A percentile compares a stretch with the other conserved stretches of the same genome.
These are phyloP conservation scores for Scelioninae gen. 2 DNA, from an alignment of 2,888 invertebrate species.

Conservation along the genomic window DNA sequence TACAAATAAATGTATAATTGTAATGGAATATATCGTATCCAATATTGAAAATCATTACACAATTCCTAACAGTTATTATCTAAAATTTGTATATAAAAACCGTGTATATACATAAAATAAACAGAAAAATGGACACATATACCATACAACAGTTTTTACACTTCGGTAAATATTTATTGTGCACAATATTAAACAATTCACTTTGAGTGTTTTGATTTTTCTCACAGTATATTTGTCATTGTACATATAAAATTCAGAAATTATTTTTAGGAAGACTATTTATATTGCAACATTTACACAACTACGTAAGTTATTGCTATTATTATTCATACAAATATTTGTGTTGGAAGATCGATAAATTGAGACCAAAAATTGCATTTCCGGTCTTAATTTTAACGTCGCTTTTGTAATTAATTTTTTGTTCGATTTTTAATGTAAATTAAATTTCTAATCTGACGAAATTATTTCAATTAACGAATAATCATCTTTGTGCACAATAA, in stretches of 20 bases:
- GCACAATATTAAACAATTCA: conserved; percentile 39
- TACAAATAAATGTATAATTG: conserved; percentile 57
- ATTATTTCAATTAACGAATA: not conserved
- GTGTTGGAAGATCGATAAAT: conserved; percentile 1
- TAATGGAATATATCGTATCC: conserved; percentile 25
- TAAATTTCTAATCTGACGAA: conserved; percentile 14
- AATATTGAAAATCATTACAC: conserved; percentile 39
- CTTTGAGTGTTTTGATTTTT: conserved; percentile 22
- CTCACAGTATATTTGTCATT: conserved; percentile 2
- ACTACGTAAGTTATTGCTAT: conserved; percentile 20
- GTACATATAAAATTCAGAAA: conserved; percentile 18
- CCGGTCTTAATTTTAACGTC: conserved; percentile 3
- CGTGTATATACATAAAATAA: conserved; percentile 37
- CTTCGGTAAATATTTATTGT: conserved; percentile 42
- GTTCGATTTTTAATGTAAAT: conserved; percentile 10
- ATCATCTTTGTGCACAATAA: conserved; percentile 42
- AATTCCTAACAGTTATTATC: conserved; percentile 37
- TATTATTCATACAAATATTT: not conserved
- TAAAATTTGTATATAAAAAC: conserved; percentile 41
- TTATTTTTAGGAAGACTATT: conserved; percentile 36
- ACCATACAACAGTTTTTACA: conserved; percentile 43
- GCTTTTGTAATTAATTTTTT: no score
- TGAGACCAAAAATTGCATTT: conserved; percentile 17
- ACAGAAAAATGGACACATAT: conserved; percentile 17
- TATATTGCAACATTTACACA: conserved; percentile 43